Base-by-base conservation (phyloP, 92 coral and sea anemone species). In the Parazoanthus darwini region DNA sequence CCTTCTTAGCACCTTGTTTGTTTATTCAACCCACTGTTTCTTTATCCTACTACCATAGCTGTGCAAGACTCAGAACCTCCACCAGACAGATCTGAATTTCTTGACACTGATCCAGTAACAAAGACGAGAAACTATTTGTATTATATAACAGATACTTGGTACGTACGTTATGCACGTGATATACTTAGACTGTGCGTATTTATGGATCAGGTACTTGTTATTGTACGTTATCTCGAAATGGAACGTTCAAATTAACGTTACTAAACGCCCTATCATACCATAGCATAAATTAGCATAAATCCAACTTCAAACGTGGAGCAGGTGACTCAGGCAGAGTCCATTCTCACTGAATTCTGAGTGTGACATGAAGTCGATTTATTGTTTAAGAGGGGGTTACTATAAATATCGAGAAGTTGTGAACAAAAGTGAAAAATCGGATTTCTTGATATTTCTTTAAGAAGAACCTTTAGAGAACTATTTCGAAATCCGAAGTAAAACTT, bases 71-170 rank as follows among this genome's bases (percentile, higher is more conserved):
- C 85, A 26, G 86, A 84, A 18, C 90, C 88, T 35, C 66, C 87
- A 18, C 82, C 56, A 14, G 86, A 89, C 81, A 77, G 86, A 85
- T n/a, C 94, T 5, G 86, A 56, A 14, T 77, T 54, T 0, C 8
- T 50, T 26, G 90, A 82, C 42, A 37, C 66, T 63, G 88, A 84
- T 56, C 29, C 92, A 29, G 89, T 90, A 15, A 73, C 80, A 35
- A 92, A 85, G 79, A 92, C 94, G 6, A 92, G 85, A 72, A 86
- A 82, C 33, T 92, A 87, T 75, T 46, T 92, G 74, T 92, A 79
- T 74, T 86, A 90, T 88, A 77, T 92, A 29, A 90, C 94, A 66
- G 94, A 92, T 16, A 56, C 92, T 33, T 90, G 92, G 94, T 92
- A 87, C n/a, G 92, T 35, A 87, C n/a, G 92, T 35, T 29, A 35